Base-by-base conservation (phyloP, 2,888 invertebrate species). In the Catonia carolina region DNA sequence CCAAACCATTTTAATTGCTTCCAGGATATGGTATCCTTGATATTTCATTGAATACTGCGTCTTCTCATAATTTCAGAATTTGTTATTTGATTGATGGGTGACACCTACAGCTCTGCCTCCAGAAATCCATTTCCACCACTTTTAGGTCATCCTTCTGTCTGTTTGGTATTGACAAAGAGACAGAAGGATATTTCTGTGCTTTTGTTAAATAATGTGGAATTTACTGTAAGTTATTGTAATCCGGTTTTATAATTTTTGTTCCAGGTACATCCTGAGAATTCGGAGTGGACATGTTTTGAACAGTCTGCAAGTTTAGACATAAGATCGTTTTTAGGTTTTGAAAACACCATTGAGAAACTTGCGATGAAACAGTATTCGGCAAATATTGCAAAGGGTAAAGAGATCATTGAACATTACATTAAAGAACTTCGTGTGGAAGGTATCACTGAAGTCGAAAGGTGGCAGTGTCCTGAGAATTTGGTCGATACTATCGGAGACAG, bases 281-380 rank as follows among this genome's bases (percentile, higher is more conserved):
- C 86, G 0, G 83, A 89, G 42, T 96, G 95, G 95, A 96, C 96
- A 1, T 95, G 95, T 70, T 96, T 96, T 75, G 95, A 96, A 73
- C 95, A 95, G 75, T 84, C 82, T 55, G 95, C 95, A 18, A 83
- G 85, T 65, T 79, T 96, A 58, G 95, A 95, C 73, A 92, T 96
- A 50, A 93, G 90, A 72, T 93, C 87, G 67, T 96, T 96, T 75
- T 94, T 94, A 74, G 94, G 95, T 0, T 87, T 96, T 68, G 96
- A 96, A 75, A 86, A 83, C 70, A 88, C 91, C 0, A 92, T 95
- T 69, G 96, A 96, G 75, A 96, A 95, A 73, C 81, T 96, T 67
- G 91, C 94, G 49, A 94, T 95, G 85, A 95, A 94, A 69, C 95
- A 96, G 70, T 96, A 96, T 70, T 87, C 92, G 3, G 79, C 85